Evolutionary conservation across 1,140 invertebrate genomes (phyloP).

Genomic region (Macrosteles quadrilineatus): DNA sequence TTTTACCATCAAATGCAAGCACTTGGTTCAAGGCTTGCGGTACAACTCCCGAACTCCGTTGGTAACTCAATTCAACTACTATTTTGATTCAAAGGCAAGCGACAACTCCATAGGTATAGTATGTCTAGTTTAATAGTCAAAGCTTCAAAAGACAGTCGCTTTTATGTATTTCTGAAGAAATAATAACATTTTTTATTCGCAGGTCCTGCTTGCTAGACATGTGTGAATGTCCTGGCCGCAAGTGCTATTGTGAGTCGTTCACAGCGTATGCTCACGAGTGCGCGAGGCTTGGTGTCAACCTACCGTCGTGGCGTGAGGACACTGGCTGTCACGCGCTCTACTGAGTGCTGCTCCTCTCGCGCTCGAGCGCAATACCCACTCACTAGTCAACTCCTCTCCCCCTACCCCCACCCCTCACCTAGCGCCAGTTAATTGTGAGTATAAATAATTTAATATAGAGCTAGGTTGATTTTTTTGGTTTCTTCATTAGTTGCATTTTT

Average conservation of each 20-base stretch:
- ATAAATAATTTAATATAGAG: background rate
- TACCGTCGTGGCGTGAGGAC: slow-evolving; percentile 64
- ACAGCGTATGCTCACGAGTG: slow-evolving; percentile 87
- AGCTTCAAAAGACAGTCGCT: background rate
- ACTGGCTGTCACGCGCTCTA: slow-evolving; percentile 56
- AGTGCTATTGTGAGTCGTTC: slow-evolving; percentile 87
- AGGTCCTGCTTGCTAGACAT: slow-evolving; percentile 86
- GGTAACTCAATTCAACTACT: too few species aligned
- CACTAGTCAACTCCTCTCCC: slow-evolving; percentile 36
- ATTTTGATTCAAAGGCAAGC: too few species aligned
- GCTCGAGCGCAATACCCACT: slow-evolving; percentile 39
- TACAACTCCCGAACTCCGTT: too few species aligned
- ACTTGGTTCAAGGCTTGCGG: too few species aligned
- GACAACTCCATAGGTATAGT: too few species aligned
- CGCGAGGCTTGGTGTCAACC: slow-evolving; percentile 67
- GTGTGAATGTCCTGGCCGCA: slow-evolving; percentile 79
- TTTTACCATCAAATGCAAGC: too few species aligned
- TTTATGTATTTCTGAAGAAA: background rate
- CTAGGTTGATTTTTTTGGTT: background rate
- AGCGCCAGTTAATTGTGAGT: background rate
- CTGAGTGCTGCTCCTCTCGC: slow-evolving; percentile 45
- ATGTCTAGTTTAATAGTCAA: too few species aligned
- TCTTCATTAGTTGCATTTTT: too few species aligned
- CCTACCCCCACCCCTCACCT: slow-evolving; percentile 27
- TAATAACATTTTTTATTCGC: background rate